Evolutionary conservation across 2,113 vertebrate species (phyloP).

Genomic region (Syngnathus floridae): DNA sequence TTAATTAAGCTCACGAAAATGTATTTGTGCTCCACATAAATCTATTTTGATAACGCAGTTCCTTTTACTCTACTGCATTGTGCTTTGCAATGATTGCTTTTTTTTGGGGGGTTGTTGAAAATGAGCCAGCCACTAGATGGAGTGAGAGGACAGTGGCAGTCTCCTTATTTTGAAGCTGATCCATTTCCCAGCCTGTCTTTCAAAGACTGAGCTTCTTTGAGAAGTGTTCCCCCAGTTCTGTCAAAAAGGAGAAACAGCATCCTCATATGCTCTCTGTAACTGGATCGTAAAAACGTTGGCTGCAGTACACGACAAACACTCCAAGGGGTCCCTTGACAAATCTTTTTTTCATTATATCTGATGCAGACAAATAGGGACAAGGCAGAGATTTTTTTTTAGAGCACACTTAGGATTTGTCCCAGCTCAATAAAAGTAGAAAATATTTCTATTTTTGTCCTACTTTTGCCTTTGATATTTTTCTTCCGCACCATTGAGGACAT

Average conservation of each 20-base stretch:
- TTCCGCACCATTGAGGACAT: slow-evolving; percentile 31
- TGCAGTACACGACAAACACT: slow-evolving; percentile 17
- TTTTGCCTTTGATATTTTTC: slow-evolving; percentile 12
- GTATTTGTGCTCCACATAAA: background rate
- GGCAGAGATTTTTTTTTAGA: slow-evolving; percentile 1
- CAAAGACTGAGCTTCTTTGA: background rate
- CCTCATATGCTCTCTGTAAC: slow-evolving; percentile 6
- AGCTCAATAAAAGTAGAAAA: background rate
- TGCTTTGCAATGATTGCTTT: background rate
- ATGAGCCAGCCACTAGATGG: slow-evolving; percentile 65
- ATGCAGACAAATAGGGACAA: background rate
- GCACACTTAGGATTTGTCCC: slow-evolving; percentile 3
- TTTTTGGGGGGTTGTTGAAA: slow-evolving; percentile 5
- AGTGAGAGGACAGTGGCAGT: slow-evolving; percentile 55
- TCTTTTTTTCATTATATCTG: background rate
- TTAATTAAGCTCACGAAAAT: background rate
- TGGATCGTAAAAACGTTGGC: slow-evolving; percentile 10
- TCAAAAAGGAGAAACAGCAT: background rate
- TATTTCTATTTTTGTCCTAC: background rate
- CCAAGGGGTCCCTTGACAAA: background rate
- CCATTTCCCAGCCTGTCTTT: slow-evolving; percentile 3
- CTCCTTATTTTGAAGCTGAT: slow-evolving; percentile 5
- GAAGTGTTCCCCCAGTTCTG: background rate
- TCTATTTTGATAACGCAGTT: background rate
- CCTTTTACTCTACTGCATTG: background rate